A percentile compares a stretch with the other conserved stretches of the same genome.
phyloP scores from a whole-genome alignment of 2,113 vertebrate genomes.

The Rhynchomys soricoides region DNA sequence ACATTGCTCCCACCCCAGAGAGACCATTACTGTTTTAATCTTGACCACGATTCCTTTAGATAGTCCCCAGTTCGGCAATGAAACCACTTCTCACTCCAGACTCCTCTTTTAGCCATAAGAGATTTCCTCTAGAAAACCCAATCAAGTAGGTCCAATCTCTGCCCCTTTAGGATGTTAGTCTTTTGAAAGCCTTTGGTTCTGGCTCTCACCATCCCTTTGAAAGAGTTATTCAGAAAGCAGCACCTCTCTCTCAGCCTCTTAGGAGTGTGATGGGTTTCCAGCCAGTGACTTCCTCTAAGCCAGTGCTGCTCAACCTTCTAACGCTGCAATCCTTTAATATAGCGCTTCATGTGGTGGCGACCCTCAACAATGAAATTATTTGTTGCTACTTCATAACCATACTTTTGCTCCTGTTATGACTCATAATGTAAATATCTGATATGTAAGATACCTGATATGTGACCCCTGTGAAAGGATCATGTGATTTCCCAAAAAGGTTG shows the following conservation, averaged over 20 bases:
- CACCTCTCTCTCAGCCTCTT: neutral
- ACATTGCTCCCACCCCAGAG: neutral
- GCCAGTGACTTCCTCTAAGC: neutral
- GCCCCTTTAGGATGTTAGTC: neutral
- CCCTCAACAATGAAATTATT: neutral
- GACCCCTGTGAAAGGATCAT: neutral
- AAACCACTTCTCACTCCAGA: neutral
- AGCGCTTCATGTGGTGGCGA: neutral
- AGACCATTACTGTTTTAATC: neutral
- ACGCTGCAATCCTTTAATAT: neutral
- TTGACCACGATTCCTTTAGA: neutral
- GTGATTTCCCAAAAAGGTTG: neutral
- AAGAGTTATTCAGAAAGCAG: neutral
- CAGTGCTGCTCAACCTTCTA: neutral
- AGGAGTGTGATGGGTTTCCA: neutral
- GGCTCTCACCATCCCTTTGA: neutral
- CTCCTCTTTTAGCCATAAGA: neutral
- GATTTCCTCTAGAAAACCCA: neutral
- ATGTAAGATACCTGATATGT: neutral
- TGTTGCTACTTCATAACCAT: neutral
- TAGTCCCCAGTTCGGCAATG: neutral
- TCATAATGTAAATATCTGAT: neutral
- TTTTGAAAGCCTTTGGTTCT: neutral
- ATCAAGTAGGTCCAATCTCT: neutral
- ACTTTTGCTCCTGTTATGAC: neutral